Evolutionary conservation across 2,797 vertebrate species (phyloP), one percentile per base, ranked within the genome.

Genomic region (Ptychadena robeensis): DNA sequence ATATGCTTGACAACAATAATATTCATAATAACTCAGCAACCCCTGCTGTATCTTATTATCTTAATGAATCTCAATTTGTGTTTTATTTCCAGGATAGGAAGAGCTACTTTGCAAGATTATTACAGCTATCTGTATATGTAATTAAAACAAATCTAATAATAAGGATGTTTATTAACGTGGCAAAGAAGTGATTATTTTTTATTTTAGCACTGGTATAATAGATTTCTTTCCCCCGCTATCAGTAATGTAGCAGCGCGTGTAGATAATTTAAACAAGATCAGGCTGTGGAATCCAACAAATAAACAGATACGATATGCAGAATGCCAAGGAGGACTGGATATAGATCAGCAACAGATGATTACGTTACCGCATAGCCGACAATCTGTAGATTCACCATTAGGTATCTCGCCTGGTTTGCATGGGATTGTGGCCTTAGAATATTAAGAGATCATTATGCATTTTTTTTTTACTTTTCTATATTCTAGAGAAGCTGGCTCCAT

Each of bases 401-500:
- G 37, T 74, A 74, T 35, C 27, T 14, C 11, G n/a, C n/a, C 22
- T 31, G 28, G 37, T 78, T 67, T 67, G 32, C 22, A 18, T 9
- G 44, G 32, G 64, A 32, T 34, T 67, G 30, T 27, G 18, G 61
- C 25, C 38, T 40, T 53, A 10, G 10, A 76, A 76, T 32, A 65
- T 38, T 32, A n/a, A 59, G 28, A 75, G 57, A 31, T 7, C 1
- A 65, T 31, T 66, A 66, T 76, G 35, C 63, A 65, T 76, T 35
- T 38, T 31, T 30, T 65, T 76, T 31, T 3, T 18, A 76, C 38
- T 12, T n/a, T 53, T 9, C 82, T 37, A 77, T 74, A 86, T 68
- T 66, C 72, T 81, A 85, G 82, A 87, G 70, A 0, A 79, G 65
- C 68, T 35, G 87, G 76, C 88, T 48, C 88, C 91, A 87, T 83